These are phyloP conservation scores for Drosophila rhopaloa DNA, from an alignment of 1,140 invertebrate genomes.

Conservation along the genomic window DNA sequence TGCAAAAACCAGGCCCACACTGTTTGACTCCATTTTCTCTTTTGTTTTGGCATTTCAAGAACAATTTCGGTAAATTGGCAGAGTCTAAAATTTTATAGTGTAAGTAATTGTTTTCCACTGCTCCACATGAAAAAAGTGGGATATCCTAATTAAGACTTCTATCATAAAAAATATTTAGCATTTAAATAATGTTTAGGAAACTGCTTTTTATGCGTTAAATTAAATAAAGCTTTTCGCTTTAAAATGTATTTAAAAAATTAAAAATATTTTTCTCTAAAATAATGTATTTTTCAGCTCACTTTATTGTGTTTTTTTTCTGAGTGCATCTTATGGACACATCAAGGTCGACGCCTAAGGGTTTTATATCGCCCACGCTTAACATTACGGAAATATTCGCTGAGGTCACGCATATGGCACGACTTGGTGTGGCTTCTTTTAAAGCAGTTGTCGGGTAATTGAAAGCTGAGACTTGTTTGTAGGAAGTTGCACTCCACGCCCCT, in stretches of 20 bases:
- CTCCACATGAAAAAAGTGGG: neutral
- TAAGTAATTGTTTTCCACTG: conserved; percentile 53
- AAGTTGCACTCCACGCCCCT: conserved; percentile 32
- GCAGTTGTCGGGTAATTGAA: conserved; percentile 31
- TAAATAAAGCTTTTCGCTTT: too few species aligned
- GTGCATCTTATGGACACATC: conserved; percentile 36
- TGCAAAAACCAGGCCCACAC: conserved; percentile 3
- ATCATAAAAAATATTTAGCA: too few species aligned
- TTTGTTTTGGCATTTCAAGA: conserved; percentile 22
- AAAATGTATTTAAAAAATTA: too few species aligned
- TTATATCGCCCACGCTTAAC: conserved; percentile 28
- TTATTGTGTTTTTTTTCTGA: neutral
- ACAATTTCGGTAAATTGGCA: conserved; percentile 58
- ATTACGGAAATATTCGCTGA: conserved; percentile 31
- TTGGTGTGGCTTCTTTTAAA: conserved; percentile 25
- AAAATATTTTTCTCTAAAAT: too few species aligned
- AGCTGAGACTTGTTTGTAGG: conserved; percentile 38
- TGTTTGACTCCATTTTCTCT: neutral
- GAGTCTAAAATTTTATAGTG: conserved; percentile 26
- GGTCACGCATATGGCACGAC: conserved; percentile 46
- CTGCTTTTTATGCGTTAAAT: too few species aligned
- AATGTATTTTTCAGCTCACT: neutral
- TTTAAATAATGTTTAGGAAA: too few species aligned
- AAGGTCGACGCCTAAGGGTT: conserved; percentile 52
- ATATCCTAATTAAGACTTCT: too few species aligned